phyloP scores from a whole-genome alignment of 2,797 vertebrate species.

The Zenarchopterus dispar region DNA sequence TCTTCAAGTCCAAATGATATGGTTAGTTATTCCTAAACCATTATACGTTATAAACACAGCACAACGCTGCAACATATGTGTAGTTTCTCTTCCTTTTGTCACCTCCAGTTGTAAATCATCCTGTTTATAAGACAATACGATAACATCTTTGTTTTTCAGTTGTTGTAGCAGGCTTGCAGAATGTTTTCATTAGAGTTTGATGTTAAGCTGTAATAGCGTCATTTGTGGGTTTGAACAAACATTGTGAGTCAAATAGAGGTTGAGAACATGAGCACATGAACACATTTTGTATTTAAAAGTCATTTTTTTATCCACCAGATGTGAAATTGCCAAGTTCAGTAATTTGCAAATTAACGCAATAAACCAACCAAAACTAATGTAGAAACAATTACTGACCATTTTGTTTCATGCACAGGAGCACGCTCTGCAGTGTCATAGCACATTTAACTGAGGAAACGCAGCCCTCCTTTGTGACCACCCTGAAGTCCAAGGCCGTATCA shows the following conservation, averaged over 20 bases:
- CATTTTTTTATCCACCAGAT: neutral
- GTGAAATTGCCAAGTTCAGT: neutral
- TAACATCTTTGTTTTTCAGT: too few species aligned
- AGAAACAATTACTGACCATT: slow-evolving; percentile 13
- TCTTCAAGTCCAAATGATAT: neutral
- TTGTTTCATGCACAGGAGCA: slow-evolving; percentile 84
- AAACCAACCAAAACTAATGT: neutral
- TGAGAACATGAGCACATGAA: neutral
- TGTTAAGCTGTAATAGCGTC: neutral
- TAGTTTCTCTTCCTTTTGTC: neutral
- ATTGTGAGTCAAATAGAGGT: neutral
- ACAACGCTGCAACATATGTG: too few species aligned
- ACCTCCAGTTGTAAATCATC: neutral
- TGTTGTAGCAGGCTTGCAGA: neutral
- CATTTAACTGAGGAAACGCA: slow-evolving; percentile 96
- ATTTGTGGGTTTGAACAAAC: neutral
- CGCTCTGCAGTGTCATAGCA: slow-evolving; percentile 95
- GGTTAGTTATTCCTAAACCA: slow-evolving; percentile 14
- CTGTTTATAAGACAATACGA: neutral
- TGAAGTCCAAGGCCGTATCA: slow-evolving; percentile 94
- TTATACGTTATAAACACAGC: slow-evolving; percentile 15
- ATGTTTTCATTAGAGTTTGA: slow-evolving; percentile 3
- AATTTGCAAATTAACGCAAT: neutral
- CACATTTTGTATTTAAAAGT: slow-evolving; percentile 10
- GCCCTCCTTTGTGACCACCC: slow-evolving; percentile 91